Evolutionary conservation across 2,797 vertebrate genomes (phyloP).

Genomic region (Anabacerthia variegaticeps): DNA sequence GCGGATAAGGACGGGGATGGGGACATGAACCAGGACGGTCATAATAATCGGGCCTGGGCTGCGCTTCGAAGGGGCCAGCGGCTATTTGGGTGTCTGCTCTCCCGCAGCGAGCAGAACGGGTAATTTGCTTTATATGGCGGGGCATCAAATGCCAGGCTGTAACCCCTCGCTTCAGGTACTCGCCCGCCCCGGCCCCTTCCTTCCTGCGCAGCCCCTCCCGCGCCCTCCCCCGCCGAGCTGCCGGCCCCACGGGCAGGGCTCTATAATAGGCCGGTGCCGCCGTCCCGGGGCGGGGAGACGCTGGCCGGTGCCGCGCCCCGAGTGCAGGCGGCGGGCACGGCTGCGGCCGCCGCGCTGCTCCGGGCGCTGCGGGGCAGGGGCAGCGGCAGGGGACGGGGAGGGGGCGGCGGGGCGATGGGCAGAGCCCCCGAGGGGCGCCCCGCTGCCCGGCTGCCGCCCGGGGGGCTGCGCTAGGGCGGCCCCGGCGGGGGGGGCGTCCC

Average conservation of each 20-base stretch:
- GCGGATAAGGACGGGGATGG: not conserved
- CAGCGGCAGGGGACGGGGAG: not conserved
- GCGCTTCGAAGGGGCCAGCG: not conserved
- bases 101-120: not conserved
- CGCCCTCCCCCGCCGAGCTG: not conserved
- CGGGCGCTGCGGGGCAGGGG: not conserved
- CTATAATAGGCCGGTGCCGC: slow-evolving; percentile 54
- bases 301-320: slow-evolving; percentile 37
- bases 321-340: slow-evolving; percentile 27
- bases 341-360: not conserved
- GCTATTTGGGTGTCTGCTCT: not conserved
- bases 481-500: not conserved
- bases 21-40: too few species aligned
- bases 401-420: not conserved
- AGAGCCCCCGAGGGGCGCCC: not conserved
- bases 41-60: too few species aligned
- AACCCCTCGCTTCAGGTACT: slow-evolving; percentile 20
- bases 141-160: not conserved
- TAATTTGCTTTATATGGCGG: slow-evolving; percentile 8
- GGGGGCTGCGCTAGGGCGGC: not conserved
- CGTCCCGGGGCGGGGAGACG: slow-evolving; percentile 48
- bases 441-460: not conserved
- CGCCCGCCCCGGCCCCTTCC: slow-evolving; percentile 13
- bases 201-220: slow-evolving; percentile 12
- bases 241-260: not conserved